Base-by-base conservation (phyloP, 2,888 invertebrate species). In the Drosophila subsilvestris region DNA sequence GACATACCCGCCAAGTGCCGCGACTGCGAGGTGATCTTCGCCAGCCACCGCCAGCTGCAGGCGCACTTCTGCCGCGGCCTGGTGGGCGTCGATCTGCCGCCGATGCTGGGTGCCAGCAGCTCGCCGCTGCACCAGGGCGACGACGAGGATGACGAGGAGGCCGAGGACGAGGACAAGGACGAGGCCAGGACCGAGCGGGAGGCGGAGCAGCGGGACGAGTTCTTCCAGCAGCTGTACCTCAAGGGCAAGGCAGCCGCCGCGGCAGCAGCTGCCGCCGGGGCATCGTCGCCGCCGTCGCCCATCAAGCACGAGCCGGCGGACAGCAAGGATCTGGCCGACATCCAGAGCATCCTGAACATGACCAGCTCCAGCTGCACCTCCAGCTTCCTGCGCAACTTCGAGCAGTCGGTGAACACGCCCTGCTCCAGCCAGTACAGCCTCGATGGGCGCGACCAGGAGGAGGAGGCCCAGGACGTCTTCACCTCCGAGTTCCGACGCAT, bases 401-500 rank as follows among this genome's bases (percentile, higher is more conserved):
- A 92, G 62, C 91, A 90, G 43, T 94, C 92, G 75, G 92, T 91
- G 2, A 92, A 92, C 51, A 90, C 92, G 9, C 92, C 92, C 42
- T 84, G 84, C 69, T 91, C 91, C 18, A 91, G 90, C n/a, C 93
- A 92, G 18, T 91, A 90, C 63, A 89, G 90, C n/a, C 62, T 90
- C 37, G 91, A 91, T 6, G 90, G 91, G 0, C 75, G 81, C 9
- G 88, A 85, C 7, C 93, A 94, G 53, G 94, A 95, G 77, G 95
- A 96, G 88, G 97, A 97, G 90, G 95, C 95, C 0, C 97, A 97
- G 90, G 97, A 97, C 88, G 94, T 95, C 43, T 97, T 97, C 83
- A 96, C 96, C 1, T 95, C 96, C 0, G 97, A 97, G 82, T 97
- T 97, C 80, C 93, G 97, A n/a, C 95, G 96, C 79, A 97, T 97